Evolutionary conservation across 2,888 invertebrate genomes (phyloP).

Genomic region (Capitulum mitella): DNA sequence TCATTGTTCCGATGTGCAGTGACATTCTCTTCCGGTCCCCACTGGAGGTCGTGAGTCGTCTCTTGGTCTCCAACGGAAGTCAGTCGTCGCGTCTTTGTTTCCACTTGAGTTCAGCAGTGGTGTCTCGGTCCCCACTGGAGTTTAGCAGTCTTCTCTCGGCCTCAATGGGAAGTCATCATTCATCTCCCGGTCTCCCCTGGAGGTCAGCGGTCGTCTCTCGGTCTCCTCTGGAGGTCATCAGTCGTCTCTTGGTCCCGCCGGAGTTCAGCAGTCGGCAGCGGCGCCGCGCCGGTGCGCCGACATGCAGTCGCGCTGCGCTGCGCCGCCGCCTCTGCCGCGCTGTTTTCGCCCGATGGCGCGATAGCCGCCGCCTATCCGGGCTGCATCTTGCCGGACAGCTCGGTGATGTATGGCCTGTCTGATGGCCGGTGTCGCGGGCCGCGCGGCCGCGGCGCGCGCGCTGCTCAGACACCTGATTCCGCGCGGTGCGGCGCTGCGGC

Average conservation of each 20-base stretch:
- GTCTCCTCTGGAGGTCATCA: neutral
- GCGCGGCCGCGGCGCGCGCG: neutral
- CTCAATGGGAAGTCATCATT: no score
- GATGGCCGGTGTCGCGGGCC: neutral
- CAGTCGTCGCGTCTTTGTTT: no score
- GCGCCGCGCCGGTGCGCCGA: neutral
- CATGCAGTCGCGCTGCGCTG: neutral
- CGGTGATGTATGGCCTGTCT: neutral
- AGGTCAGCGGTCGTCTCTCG: neutral
- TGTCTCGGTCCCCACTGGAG: no score
- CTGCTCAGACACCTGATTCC: neutral
- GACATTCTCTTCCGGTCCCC: no score
- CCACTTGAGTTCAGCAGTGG: no score
- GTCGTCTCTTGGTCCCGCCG: neutral
- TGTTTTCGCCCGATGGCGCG: conserved; percentile 1
- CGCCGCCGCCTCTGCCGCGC: neutral
- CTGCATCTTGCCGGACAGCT: neutral
- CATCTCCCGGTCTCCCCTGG: no score
- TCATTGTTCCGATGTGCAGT: no score
- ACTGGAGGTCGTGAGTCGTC: no score
- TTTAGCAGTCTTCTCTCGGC: no score
- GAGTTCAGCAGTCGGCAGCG: neutral
- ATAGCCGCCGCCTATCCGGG: neutral
- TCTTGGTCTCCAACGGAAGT: no score
- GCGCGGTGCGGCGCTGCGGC: no score